Conservation (phyloP, 2,113 vertebrate genomes). For the Hippocampus mohnikei region DNA sequence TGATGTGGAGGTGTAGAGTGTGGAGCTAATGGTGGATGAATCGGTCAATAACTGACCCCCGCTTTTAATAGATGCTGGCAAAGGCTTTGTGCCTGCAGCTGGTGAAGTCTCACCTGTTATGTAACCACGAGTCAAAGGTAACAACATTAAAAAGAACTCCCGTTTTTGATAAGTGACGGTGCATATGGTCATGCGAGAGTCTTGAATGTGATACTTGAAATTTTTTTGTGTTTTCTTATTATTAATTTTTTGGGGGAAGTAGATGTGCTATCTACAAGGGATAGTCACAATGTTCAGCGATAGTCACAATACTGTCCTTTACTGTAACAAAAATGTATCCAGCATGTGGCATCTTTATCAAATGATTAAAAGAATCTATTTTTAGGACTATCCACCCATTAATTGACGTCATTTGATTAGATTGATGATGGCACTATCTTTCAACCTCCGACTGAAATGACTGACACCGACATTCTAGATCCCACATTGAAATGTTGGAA, state of each 20-base stretch:
- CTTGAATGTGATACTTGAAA: too few relatives aligned
- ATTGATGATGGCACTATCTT: not conserved
- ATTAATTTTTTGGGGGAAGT: too few relatives aligned
- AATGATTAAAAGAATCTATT: not conserved
- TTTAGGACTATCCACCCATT: not conserved
- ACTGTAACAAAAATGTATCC: not conserved
- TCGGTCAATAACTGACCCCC: not conserved
- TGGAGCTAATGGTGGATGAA: not conserved
- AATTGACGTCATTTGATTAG: not conserved
- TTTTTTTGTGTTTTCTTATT: too few relatives aligned
- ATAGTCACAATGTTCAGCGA: too few relatives aligned
- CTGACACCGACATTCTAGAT: not conserved
- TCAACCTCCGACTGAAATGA: not conserved
- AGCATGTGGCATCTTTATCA: not conserved
- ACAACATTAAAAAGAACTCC: not conserved
- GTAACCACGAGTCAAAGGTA: not conserved
- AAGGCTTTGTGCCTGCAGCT: not conserved
- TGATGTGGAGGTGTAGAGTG: not conserved
- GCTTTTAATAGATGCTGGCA: not conserved
- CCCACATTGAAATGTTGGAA: conserved; percentile 2
- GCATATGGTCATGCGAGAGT: too few relatives aligned
- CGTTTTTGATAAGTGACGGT: not conserved
- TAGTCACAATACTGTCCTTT: not conserved
- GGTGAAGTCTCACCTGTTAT: not conserved
- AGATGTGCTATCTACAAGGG: too few relatives aligned